These are phyloP conservation scores for Ochropleura leucogaster DNA, from an alignment of 2,888 invertebrate genomes.

Conservation along the genomic window DNA sequence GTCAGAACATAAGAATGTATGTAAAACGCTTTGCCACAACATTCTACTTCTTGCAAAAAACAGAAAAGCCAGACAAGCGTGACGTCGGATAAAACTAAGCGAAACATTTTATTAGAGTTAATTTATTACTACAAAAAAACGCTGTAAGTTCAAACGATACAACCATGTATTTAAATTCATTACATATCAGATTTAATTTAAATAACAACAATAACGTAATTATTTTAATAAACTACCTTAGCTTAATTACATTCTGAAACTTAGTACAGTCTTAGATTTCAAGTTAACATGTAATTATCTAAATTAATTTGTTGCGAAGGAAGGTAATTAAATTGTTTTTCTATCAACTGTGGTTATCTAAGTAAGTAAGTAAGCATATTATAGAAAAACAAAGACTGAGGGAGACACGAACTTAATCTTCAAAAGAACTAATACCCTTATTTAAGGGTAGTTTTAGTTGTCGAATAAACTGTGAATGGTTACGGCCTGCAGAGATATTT, in stretches of 20 bases:
- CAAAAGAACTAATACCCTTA: slow-evolving; percentile 38
- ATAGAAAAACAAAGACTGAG: neutral
- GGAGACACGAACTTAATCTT: slow-evolving; percentile 16
- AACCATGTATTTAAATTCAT: slow-evolving; percentile 34
- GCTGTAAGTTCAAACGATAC: slow-evolving; percentile 34
- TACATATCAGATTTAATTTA: slow-evolving; percentile 19
- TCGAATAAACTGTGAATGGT: slow-evolving; percentile 61
- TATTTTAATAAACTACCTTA: neutral
- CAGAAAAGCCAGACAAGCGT: slow-evolving; percentile 39
- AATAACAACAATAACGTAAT: slow-evolving; percentile 15
- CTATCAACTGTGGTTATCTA: neutral
- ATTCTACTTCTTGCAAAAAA: slow-evolving; percentile 49
- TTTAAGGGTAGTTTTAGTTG: slow-evolving; percentile 49
- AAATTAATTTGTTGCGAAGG: neutral
- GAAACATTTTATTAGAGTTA: slow-evolving; percentile 47
- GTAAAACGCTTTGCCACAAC: slow-evolving; percentile 21
- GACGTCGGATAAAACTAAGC: slow-evolving; percentile 28
- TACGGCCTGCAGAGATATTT: slow-evolving; percentile 63
- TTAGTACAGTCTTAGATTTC: neutral
- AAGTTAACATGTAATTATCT: slow-evolving; percentile 2
- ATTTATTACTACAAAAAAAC: slow-evolving; percentile 36
- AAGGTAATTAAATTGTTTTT: neutral
- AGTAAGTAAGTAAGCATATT: neutral
- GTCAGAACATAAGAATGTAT: slow-evolving; percentile 25
- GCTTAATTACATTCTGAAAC: slow-evolving; percentile 3